A percentile compares a stretch with the other conserved stretches of the same genome.
Conservation (phyloP, 2,113 vertebrate genomes). For the Pedetes capensis region DNA sequence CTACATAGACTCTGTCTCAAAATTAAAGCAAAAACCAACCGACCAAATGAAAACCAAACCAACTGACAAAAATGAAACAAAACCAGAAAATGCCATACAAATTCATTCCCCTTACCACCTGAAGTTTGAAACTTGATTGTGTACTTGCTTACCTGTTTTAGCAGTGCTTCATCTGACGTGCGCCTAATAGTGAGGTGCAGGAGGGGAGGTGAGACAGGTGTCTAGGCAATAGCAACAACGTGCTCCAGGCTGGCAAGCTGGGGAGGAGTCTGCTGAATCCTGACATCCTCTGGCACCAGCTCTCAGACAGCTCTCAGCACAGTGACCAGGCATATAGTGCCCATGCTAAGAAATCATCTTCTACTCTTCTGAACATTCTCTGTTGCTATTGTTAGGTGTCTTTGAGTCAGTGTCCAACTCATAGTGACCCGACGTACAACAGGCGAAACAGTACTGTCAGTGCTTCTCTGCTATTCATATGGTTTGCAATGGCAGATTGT, state of each 20-base stretch:
- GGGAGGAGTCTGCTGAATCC: neutral
- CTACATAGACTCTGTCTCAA: too few species aligned
- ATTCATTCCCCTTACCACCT: neutral
- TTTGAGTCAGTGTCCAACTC: too few species aligned
- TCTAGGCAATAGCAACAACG: neutral
- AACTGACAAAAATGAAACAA: too few species aligned
- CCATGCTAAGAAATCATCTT: neutral
- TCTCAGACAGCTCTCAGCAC: neutral
- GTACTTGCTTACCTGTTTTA: neutral
- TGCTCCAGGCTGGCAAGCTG: too few species aligned
- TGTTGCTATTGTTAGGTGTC: too few species aligned
- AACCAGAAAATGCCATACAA: neutral
- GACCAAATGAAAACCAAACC: too few species aligned
- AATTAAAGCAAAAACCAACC: too few species aligned
- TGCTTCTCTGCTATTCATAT: too few species aligned
- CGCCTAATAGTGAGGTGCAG: neutral
- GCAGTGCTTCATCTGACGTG: too few species aligned
- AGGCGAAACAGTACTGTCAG: too few species aligned
- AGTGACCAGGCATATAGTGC: neutral
- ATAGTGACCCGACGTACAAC: too few species aligned
- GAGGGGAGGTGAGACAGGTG: neutral
- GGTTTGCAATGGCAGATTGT: too few species aligned
- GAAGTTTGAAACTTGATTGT: conserved; percentile 6
- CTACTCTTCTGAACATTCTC: neutral
- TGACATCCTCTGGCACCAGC: neutral